Base-by-base conservation (phyloP, 2,113 vertebrate species). In the Edolisoma coerulescens region DNA sequence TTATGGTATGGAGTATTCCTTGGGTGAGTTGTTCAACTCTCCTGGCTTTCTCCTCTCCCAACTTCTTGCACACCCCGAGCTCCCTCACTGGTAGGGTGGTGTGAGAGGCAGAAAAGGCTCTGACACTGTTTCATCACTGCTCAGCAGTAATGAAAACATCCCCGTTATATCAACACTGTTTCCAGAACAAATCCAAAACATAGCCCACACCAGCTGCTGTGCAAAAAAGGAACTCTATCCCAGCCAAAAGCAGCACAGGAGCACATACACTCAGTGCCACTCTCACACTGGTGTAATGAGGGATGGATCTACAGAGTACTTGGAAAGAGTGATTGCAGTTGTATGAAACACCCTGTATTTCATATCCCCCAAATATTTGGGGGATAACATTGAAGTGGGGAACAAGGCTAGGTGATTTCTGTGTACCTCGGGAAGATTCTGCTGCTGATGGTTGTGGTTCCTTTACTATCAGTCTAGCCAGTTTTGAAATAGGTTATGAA, bases 261-360 rank as follows among this genome's bases (percentile, higher is more conserved):
- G 39, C 28, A 30, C 1, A 0, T 26, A 23, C 30, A 3, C 10
- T 64, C 13, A 32, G 1, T 65, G 30, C 35, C 1, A 1, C 13
- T 54, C 13, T 82, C 23, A 17, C 6, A 11, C 4, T 41, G 37
- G 3, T 78, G 18, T 22, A 11, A 21, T 32, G 37, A 73, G 44
- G 52, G 61, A 35, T 28, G 24, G 24, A 53, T 26, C 16, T 59
- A 9, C 13, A 54, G 1, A 1, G 10, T 42, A 3, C 21, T 64
- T 82, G 28, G 67, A 52, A 82, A 44, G 1, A 13, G 30, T 16
- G 19, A 13, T 10, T 76, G 24, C 41, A 28, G 15, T 41, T 33
- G 3, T 0, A 0, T 49, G 35, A 39, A 85, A 39, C 17, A 30
- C 41, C 9, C 17, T 79, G 67, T n/a, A n/a, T n/a, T n/a, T n/a